Evolutionary conservation across 2,888 invertebrate genomes (phyloP), one percentile per base, ranked within the genome.

Genomic region (Thymelicus acteon): DNA sequence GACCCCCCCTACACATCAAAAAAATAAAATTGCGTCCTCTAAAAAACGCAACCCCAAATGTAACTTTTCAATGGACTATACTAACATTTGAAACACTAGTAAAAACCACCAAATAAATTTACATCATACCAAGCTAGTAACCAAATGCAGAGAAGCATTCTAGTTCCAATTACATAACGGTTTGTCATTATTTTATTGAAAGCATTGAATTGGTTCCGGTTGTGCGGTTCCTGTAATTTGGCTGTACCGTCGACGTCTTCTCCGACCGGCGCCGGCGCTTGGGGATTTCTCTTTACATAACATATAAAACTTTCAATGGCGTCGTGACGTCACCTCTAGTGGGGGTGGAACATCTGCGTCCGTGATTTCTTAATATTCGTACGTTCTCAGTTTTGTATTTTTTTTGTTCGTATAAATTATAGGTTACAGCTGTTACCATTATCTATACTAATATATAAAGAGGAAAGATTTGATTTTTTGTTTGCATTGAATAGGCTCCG

Each of bases 251-350:
- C 72, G 72, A 72, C 73, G 71, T 63, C 44, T 63, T 58, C 62
- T 70, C 24, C 19, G 61, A 37, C 19, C 48, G 57, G 48, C 39
- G 60, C 68, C 48, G 63, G 48, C 75, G 75, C 72, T 62, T 70
- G 75, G 72, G 70, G 78, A 78, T 78, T 79, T 78, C 78, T 75
- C 78, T 77, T 75, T 77, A 77, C 75, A 75, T 76, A 78, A 79
- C 73, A 24, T 57, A 69, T 58, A 58, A 31, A 69, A 63, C 49
- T 69, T 69, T 63, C 63, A 69, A 69, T 69, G 68, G 40, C 61
- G 62, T 47, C 40, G 15, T 62, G 37, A 47, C 54, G 61, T 44
- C 60, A 40, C 19, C 47, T n/a, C 49, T 57, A 62, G n/a, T 44
- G 24, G 10, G 54, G 19, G 10, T 24, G 15, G 8, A 44, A 47